phyloP scores from a whole-genome alignment of 2,888 invertebrate genomes.

The Cremastinae sp. region DNA sequence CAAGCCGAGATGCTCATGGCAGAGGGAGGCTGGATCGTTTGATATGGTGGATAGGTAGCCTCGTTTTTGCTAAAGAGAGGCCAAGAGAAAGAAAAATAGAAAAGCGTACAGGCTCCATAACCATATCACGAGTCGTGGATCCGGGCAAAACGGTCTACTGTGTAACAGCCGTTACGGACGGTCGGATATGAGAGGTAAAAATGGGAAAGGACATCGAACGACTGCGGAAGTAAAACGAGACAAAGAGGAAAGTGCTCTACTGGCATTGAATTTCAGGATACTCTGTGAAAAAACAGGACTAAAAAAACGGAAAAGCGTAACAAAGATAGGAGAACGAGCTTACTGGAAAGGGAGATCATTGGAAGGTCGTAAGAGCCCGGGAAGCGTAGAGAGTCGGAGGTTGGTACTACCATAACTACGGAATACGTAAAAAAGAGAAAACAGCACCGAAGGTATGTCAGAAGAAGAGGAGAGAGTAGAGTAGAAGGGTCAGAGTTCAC shows the following conservation, averaged over 20 bases:
- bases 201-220: conserved; percentile 35
- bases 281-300: conserved; percentile 18
- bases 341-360: conserved; percentile 30
- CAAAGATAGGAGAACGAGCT: conserved; percentile 43
- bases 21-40: conserved; percentile 17
- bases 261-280: conserved; percentile 32
- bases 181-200: conserved; percentile 41
- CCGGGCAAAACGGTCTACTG: conserved; percentile 51
- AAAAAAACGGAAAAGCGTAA: conserved; percentile 1
- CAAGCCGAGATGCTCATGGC: conserved; percentile 31
- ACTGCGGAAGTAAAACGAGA: conserved; percentile 36
- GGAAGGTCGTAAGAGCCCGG: conserved; percentile 32
- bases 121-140: conserved; percentile 49
- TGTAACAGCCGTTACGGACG: conserved; percentile 46
- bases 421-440: conserved; percentile 34
- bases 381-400: conserved; percentile 2
- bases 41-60: conserved; percentile 21
- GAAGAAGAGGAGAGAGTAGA: conserved; percentile 19
- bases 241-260: conserved; percentile 34
- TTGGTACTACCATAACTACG: conserved; percentile 24
- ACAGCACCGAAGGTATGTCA: too few relatives aligned
- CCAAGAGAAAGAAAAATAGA: conserved; percentile 41
- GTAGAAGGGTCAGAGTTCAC: conserved; percentile 36
- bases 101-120: conserved; percentile 49
- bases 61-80: background rate